Evolutionary conservation across 1,140 invertebrate genomes (phyloP), one percentile per base, ranked within the genome.

Genomic region (Condylostylus longicornis): DNA sequence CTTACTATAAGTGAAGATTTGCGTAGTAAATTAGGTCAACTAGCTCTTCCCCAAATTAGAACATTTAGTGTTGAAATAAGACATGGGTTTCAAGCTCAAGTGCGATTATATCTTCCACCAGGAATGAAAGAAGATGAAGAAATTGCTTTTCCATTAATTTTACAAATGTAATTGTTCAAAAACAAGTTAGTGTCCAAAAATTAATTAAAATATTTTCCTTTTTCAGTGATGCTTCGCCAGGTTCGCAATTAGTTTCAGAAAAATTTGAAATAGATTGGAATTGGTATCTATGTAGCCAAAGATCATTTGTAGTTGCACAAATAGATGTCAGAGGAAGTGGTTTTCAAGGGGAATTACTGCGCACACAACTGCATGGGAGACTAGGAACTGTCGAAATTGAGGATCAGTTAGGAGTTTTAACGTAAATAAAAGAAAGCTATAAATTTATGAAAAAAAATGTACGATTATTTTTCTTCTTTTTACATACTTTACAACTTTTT

Each of bases 381-480:
- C 56, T 75, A 22, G 65, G 73, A 17, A 65, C 69, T 4, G 69
- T 74, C 2, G 74, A 75, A 44, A 71, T 91, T 0, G 77, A 89
- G 54, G 89, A 96, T 64, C 82, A 91, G 61, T 70, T 94, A 17
- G 78, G 78, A 18, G 87, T 87, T 6, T 62, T 87, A 17, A 74
- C 72, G 63, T 77, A 58, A 64, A 64, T 58, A 31, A n/a, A n/a
- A n/a, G n/a, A n/a, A n/a, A n/a, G 6, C 22, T 13, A 19, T 10
- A 18, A 20, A 33, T 13, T 18, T 18, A 10, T 18, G 3, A n/a
- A 2, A 9, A 30, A 14, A 7, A 18, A 18, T 18, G 8, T 33
- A 33, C 32, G 19, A 33, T 33, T 18, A 31, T 6, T 33, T 5
- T 33, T 33, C 6, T 7, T 33, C 31, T 25, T 15, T 13, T 5